phyloP scores from a whole-genome alignment of 64 coral and sea anemone species.

The Stichodactyla mertensii region DNA sequence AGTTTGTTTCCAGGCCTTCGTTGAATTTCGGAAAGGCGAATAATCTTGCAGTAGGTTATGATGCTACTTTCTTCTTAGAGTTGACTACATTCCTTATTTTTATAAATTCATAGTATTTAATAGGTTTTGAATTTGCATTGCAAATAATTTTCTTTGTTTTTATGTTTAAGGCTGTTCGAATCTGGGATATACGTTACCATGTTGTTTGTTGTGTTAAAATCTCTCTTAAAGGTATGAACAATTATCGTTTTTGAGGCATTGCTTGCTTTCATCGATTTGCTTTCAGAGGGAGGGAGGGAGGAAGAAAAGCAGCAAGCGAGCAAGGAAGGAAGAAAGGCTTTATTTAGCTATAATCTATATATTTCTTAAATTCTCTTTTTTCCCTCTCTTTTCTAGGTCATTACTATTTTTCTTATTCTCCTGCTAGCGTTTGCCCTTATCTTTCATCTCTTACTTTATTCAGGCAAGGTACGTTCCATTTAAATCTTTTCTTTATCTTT shows the following conservation, averaged over 20 bases:
- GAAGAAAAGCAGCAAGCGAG: not conserved
- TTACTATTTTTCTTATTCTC: conserved; percentile 58
- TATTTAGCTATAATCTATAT: no score
- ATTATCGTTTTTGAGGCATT: not conserved
- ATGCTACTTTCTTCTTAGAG: no score
- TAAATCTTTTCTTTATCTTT: not conserved
- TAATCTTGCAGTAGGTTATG: no score
- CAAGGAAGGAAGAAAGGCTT: no score
- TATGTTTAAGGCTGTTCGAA: conserved; percentile 57
- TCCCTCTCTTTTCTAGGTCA: conserved; percentile 33
- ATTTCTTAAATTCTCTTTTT: not conserved
- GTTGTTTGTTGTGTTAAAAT: conserved; percentile 78
- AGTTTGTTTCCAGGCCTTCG: no score
- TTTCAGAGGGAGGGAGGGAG: not conserved
- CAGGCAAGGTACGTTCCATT: not conserved
- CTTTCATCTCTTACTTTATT: conserved; percentile 31
- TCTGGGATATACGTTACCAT: conserved; percentile 88
- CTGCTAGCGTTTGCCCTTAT: conserved; percentile 51
- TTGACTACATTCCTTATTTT: no score
- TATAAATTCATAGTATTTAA: no score
- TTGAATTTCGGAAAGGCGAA: no score
- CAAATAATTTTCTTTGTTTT: not conserved
- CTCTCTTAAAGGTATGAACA: conserved; percentile 53
- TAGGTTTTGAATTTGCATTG: not conserved
- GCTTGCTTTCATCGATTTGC: not conserved